Evolutionary conservation across 2,797 vertebrate genomes (phyloP), one percentile per base, ranked within the genome.

Genomic region (Scarus forsteni): DNA sequence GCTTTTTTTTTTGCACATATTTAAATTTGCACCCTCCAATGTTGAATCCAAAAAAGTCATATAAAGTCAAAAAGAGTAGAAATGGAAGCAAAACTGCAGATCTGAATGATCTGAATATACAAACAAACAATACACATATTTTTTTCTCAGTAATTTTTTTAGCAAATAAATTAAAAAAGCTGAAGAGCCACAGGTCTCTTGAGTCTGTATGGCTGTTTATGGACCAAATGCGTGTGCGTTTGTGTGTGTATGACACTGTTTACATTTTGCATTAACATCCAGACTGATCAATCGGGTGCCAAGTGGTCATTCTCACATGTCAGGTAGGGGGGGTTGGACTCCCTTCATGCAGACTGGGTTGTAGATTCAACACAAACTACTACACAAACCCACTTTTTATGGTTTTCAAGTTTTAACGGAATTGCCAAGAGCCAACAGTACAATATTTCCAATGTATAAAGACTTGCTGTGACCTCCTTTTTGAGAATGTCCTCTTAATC

Each of bases 121-220:
- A 75, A n/a, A 81, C 40, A 42, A 12, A 79, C 46, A 82, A 80
- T 77, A 76, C 73, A 54, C 59, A 38, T 67, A 12, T 51, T 51
- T 69, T 70, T 84, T 66, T 71, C 65, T 83, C 38, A 45, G 44
- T 79, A 85, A 49, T 70, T 79, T 77, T 88, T 69, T 87, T 75
- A 85, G 73, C 85, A 92, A 94, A 94, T 93, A 93, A 94, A 93
- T 93, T 85, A 93, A 39, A 90, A 88, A 89, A 88, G 70, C 74
- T 77, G 73, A 76, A 68, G 34, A 84, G 83, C 83, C 86, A 89
- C 75, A 89, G 79, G 85, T 89, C 75, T 88, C 81, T 76, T 75
- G 79, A 83, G 87, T 88, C 78, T 86, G 76, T 70, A 64, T 79
- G 70, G 77, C 71, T 74, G 66, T 61, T 69, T 68, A 8, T 51